phyloP scores from a whole-genome alignment of 2,797 vertebrate species.

The Garrulus glandarius region DNA sequence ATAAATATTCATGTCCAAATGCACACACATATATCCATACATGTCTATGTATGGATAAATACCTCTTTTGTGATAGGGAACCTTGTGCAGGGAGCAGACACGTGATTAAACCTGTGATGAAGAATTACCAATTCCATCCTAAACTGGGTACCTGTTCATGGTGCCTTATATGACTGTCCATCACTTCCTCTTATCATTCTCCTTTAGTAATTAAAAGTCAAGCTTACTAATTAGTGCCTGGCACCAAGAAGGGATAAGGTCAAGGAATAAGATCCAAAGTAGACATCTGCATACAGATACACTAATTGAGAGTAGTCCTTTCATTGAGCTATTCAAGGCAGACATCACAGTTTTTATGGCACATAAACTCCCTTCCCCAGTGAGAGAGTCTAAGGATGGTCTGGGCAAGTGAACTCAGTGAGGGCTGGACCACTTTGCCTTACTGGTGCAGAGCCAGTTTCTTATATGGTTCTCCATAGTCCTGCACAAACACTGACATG shows the following conservation, averaged over 20 bases:
- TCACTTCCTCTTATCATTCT: background rate
- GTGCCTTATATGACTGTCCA: background rate
- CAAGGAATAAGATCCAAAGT: background rate
- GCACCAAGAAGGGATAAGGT: background rate
- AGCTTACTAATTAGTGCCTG: background rate
- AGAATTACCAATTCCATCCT: background rate
- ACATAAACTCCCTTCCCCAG: background rate
- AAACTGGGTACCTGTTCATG: background rate
- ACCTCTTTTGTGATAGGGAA: background rate
- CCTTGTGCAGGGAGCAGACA: background rate
- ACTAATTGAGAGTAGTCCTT: background rate
- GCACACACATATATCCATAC: background rate
- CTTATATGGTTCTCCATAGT: background rate
- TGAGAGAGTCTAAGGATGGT: background rate
- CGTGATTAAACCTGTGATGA: background rate
- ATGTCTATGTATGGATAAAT: background rate
- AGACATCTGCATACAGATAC: background rate
- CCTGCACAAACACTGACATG: background rate
- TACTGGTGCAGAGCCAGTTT: background rate
- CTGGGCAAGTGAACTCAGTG: background rate
- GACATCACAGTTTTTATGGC: background rate
- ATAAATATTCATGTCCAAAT: background rate
- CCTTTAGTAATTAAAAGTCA: background rate
- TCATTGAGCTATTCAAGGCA: background rate
- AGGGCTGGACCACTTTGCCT: background rate